These are phyloP conservation scores for Theonella swinhoei DNA, from an alignment of 37 sponge, comb jelly and placozoan genomes.

Conservation along the genomic window DNA sequence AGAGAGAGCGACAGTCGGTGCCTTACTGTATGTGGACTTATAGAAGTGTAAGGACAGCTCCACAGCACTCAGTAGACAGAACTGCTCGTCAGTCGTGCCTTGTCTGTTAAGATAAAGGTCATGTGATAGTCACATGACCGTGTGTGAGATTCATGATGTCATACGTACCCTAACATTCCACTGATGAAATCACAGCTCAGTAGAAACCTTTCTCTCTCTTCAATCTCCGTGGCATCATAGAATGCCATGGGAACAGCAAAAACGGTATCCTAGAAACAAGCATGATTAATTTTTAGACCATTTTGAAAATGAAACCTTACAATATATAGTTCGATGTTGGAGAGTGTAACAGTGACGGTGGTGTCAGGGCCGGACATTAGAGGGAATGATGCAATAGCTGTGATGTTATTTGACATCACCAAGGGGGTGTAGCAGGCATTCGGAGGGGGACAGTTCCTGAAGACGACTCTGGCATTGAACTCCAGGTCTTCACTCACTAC, in stretches of 20 bases:
- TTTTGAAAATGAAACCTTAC: background rate
- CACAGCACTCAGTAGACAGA: slow-evolving; percentile 26
- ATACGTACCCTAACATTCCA: slow-evolving; percentile 8
- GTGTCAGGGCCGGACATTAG: background rate
- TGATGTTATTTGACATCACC: background rate
- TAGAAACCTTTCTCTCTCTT: slow-evolving; percentile 3
- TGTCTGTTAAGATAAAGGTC: background rate
- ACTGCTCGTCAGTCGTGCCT: background rate
- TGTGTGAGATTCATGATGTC: background rate
- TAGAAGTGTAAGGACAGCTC: slow-evolving; percentile 24
- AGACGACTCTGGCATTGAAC: background rate
- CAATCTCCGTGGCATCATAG: slow-evolving; percentile 3
- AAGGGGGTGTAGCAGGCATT: background rate
- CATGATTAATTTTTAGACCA: background rate
- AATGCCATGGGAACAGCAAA: slow-evolving; percentile 30
- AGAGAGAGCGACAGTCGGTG: background rate
- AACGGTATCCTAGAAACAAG: slow-evolving; percentile 2
- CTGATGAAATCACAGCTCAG: background rate
- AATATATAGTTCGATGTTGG: background rate
- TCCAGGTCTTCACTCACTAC: background rate
- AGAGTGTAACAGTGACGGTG: background rate
- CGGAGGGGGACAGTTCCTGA: background rate
- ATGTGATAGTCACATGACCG: background rate
- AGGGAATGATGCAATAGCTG: background rate
- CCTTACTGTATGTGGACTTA: background rate